Conservation (phyloP, 2,113 vertebrate species). For the Hydropotes inermis region DNA sequence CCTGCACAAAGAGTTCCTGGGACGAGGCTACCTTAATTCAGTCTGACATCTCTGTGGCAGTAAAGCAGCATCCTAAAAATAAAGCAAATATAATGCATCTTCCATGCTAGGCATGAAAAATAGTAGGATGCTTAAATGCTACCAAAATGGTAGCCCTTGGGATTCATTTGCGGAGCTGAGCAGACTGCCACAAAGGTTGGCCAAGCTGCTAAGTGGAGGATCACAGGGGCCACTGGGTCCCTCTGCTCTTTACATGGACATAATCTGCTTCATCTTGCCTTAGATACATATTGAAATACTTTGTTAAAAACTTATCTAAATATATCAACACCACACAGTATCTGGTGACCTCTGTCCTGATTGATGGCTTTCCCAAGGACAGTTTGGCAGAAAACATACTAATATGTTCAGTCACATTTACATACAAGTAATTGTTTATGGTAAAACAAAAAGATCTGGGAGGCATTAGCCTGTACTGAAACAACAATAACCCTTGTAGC, state of each 20-base stretch:
- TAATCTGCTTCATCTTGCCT: background rate
- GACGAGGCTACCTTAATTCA: constrained; percentile 54
- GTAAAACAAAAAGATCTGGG: background rate
- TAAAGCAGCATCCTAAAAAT: constrained; percentile 77
- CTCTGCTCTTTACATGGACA: background rate
- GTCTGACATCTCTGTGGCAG: constrained; percentile 59
- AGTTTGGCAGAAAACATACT: background rate
- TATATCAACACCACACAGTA: background rate
- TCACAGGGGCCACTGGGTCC: background rate
- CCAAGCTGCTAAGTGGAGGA: constrained; percentile 31
- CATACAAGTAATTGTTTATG: background rate
- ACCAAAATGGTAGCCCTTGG: constrained; percentile 55
- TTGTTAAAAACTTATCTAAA: constrained; percentile 34
- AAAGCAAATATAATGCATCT: constrained; percentile 71
- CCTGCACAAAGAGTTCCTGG: constrained; percentile 31
- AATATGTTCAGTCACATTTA: background rate
- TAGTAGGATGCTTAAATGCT: constrained; percentile 61
- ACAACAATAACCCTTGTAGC: background rate
- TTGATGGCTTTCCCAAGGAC: background rate
- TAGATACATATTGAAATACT: constrained; percentile 32
- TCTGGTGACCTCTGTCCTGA: constrained; percentile 48
- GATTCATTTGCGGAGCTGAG: constrained; percentile 55
- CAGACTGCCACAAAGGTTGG: background rate
- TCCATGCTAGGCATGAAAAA: constrained; percentile 70
- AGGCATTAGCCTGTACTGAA: background rate